Base-by-base conservation (phyloP, 2,797 vertebrate species). In the Rallus crepitans region DNA sequence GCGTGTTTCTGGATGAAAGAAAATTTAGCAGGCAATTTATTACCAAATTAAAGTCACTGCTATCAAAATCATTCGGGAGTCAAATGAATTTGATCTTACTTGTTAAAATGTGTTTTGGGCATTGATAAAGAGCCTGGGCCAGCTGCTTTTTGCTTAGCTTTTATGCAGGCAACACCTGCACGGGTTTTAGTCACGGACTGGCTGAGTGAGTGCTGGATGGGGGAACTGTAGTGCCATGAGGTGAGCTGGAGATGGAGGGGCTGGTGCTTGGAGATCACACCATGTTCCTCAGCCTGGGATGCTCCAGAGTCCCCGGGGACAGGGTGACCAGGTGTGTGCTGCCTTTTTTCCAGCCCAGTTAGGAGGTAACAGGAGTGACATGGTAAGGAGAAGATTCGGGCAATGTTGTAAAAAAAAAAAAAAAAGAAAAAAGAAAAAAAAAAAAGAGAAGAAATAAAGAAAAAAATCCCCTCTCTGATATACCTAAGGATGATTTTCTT, bases 1-100 rank as follows among this genome's bases (percentile, higher is more conserved):
- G 82, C 16, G 15, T 39, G 73, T 71, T 69, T 86, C 85, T 37
- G 50, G 42, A 71, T 82, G 47, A 86, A 86, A 85, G 47, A 85
- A 79, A 82, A 96, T 73, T 80, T 81, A 87, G 55, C 9, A 31
- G 40, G 60, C 37, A 84, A 87, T 87, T 61, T 70, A 31, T 76
- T 75, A 76, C 25, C n/a, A 77, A 85, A 84, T 75, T 94, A 87
- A 88, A 89, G 42, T 52, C 42, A 69, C 48, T 0, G 0, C 57
- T 90, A 57, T 72, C 69, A 89, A 80, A 94, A 93, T 81, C 30
- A 72, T 81, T 77, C 56, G 68, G 52, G 20, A 91, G 23, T 2
- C 0, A 2, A 77, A 75, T 60, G 72, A 83, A 88, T 83, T 57
- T 75, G 40, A 75, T 77, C 37, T 53, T 60, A 59, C 64, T 59